phyloP scores from a whole-genome alignment of 2,797 vertebrate genomes.

The Sebastolobus altivelis region DNA sequence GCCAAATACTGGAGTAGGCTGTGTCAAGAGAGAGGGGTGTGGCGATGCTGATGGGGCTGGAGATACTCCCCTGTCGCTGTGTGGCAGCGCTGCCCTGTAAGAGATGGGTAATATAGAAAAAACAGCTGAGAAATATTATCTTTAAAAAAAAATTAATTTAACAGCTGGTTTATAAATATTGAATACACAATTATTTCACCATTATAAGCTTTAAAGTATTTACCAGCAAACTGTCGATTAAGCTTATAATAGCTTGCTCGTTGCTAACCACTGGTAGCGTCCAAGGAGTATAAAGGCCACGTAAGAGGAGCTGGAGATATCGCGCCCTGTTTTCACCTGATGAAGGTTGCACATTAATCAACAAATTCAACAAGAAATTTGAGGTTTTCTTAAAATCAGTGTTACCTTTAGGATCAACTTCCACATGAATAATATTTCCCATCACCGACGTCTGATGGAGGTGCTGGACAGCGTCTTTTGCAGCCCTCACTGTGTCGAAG shows the following conservation, averaged over 20 bases:
- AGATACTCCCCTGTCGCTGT: conserved; percentile 71
- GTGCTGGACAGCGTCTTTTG: conserved; percentile 90
- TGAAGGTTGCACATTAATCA: background rate
- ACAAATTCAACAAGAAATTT: background rate
- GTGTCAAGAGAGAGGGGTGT: conserved; percentile 98
- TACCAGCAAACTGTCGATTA: conserved; percentile 89
- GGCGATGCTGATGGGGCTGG: conserved; percentile 89
- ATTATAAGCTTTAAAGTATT: background rate
- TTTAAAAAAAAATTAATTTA: background rate
- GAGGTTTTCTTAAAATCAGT: background rate
- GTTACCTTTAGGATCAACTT: conserved; percentile 96
- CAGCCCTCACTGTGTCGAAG: conserved; percentile 92
- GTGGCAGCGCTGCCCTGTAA: conserved; percentile 82
- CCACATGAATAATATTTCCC: conserved; percentile 98
- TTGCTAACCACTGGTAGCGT: conserved; percentile 90
- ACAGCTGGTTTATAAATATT: background rate
- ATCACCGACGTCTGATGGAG: conserved; percentile 96
- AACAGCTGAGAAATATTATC: background rate
- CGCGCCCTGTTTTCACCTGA: conserved; percentile 93
- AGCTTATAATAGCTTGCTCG: conserved; percentile 80
- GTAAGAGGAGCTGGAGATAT: conserved; percentile 93
- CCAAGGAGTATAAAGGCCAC: conserved; percentile 92
- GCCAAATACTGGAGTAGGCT: conserved; percentile 95
- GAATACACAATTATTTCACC: background rate
- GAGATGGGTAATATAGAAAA: background rate